Evolutionary conservation across 2,113 vertebrate genomes (phyloP).

Genomic region (Takifugu bimaculatus): DNA sequence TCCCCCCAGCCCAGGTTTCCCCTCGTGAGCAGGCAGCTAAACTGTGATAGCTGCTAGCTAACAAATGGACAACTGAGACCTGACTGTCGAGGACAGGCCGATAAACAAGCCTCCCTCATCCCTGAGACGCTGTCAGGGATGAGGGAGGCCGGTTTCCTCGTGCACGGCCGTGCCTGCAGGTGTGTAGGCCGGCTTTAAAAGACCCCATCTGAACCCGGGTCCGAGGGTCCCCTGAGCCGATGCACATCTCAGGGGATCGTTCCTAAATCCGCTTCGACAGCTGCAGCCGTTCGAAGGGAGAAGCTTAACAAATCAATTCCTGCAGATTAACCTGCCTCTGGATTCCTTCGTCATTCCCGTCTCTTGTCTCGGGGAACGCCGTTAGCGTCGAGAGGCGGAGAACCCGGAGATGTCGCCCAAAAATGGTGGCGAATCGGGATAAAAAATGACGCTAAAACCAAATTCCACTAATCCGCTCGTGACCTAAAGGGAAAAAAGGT

Average conservation of each 20-base stretch:
- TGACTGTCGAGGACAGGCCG: too few relatives aligned
- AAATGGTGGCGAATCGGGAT: not conserved
- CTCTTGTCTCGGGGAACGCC: conserved; percentile 29
- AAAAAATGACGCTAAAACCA: not conserved
- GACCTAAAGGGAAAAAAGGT: too few relatives aligned
- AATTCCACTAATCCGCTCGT: too few relatives aligned
- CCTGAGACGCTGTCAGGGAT: too few relatives aligned
- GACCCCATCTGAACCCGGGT: conserved; percentile 12
- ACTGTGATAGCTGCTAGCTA: too few relatives aligned
- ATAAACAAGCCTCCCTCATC: too few relatives aligned
- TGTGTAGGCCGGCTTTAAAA: too few relatives aligned
- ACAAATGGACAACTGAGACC: too few relatives aligned
- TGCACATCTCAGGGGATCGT: conserved; percentile 51
- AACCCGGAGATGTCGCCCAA: not conserved
- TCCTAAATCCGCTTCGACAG: conserved; percentile 67
- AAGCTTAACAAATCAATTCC: conserved; percentile 74
- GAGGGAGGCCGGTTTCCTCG: too few relatives aligned
- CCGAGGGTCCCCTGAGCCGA: conserved; percentile 52
- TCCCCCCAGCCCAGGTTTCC: too few relatives aligned
- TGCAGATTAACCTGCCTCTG: conserved; percentile 61
- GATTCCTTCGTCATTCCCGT: conserved; percentile 57
- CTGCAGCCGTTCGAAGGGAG: conserved; percentile 52
- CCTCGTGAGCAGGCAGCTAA: too few relatives aligned
- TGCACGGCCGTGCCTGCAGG: too few relatives aligned
- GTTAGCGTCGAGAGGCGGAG: conserved; percentile 12